Percentiles rank a stretch among this genome's conserved stretches.
Evolutionary conservation across 1,140 invertebrate species (phyloP).

Genomic region (Pseudoatta argentina): DNA sequence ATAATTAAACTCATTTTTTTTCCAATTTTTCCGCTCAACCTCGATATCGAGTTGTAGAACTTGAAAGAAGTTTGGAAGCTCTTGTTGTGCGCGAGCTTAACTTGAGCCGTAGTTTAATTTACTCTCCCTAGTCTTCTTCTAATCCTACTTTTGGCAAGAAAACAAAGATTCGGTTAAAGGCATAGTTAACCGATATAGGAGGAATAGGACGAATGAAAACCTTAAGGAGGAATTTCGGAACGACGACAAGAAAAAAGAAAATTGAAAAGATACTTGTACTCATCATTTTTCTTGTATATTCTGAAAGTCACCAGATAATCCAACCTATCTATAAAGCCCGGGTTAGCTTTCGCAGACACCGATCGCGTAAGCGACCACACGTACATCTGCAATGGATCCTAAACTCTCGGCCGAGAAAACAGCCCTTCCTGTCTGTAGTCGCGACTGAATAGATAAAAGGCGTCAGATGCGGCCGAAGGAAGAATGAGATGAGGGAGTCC

Average conservation of each 20-base stretch:
- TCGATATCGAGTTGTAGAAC: constrained; percentile 28
- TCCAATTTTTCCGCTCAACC: constrained; percentile 15
- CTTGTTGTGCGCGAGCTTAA: constrained; percentile 32
- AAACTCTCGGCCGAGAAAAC: constrained; percentile 15
- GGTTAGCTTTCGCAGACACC: constrained; percentile 1
- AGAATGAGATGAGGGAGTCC: neutral
- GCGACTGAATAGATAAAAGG: constrained; percentile 65
- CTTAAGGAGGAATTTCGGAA: neutral
- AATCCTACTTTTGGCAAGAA: constrained; percentile 42
- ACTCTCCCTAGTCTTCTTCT: constrained; percentile 33
- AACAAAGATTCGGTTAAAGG: constrained; percentile 27
- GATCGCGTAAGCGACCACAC: constrained; percentile 8
- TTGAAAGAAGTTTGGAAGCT: constrained; percentile 46
- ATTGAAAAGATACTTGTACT: neutral
- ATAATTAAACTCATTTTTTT: constrained; percentile 40
- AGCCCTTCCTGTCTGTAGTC: neutral
- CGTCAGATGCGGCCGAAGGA: neutral
- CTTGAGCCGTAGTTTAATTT: constrained; percentile 47
- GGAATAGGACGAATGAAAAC: neutral
- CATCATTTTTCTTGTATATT: neutral
- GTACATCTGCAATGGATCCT: constrained; percentile 23
- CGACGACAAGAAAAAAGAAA: neutral
- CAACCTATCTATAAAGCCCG: neutral
- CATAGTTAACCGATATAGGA: constrained; percentile 2
- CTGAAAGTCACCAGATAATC: neutral